Evolutionary conservation across 1,140 invertebrate species (phyloP).

Genomic region (Philotrypesis tridentata): DNA sequence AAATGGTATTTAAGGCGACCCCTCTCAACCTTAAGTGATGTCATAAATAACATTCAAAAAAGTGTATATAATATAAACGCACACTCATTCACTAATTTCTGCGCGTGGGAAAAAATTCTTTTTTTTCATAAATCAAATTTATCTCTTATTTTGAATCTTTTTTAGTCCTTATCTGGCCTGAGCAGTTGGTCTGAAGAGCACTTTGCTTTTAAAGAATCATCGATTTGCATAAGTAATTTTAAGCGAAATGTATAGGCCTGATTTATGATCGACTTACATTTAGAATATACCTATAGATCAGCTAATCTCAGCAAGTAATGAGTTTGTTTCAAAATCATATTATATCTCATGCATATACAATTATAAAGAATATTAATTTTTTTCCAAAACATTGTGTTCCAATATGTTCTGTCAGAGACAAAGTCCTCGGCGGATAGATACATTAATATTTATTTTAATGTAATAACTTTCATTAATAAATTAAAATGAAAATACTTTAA

Average conservation of each 20-base stretch:
- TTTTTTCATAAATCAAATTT: conserved; percentile 29
- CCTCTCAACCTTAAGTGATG: conserved; percentile 16
- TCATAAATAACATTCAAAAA: conserved; percentile 33
- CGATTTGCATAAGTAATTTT: conserved; percentile 9
- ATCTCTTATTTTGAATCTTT: conserved; percentile 20
- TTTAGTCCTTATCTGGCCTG: conserved; percentile 3
- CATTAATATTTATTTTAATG: too few species aligned
- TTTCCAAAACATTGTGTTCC: too few species aligned
- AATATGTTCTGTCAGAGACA: too few species aligned
- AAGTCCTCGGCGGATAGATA: too few species aligned
- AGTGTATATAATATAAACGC: neutral
- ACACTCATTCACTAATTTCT: neutral
- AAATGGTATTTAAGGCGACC: conserved; percentile 26
- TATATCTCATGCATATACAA: neutral
- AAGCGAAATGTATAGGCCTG: neutral
- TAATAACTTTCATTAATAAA: too few species aligned
- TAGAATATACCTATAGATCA: neutral
- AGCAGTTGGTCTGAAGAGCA: neutral
- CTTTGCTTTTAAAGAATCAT: conserved; percentile 13
- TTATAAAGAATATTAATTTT: too few species aligned
- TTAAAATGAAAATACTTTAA: too few species aligned
- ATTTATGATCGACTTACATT: conserved; percentile 8
- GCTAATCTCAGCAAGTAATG: neutral
- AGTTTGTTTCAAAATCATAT: neutral
- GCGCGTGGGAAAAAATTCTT: neutral